Base-by-base conservation (phyloP, 1,140 invertebrate species). In the Drosophila malerkotliana region DNA sequence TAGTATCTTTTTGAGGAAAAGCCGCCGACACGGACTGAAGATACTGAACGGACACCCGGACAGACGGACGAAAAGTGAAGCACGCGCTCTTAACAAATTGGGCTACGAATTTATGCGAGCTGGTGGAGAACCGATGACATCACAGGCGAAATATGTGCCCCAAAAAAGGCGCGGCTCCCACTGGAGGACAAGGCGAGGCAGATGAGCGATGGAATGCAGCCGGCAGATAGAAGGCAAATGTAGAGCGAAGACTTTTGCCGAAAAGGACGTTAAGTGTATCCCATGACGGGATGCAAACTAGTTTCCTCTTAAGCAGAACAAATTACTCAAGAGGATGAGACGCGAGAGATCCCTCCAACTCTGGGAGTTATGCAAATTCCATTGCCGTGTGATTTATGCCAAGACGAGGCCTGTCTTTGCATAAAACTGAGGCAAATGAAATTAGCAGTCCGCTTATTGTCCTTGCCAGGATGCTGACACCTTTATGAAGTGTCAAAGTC, bases 401-500 rank as follows among this genome's bases (percentile, higher is more conserved):
- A 53, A 41, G 32, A 45, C 30, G 21, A 15, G 21, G 8, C 72
- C 75, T 85, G 82, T 62, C 53, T 62, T 41, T 67, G 82, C 82
- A 87, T 87, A 87, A 88, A 77, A 77, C 62, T 72, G 49, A 68
- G 41, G 56, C 71, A 88, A 87, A 82, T 87, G 45, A 88, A 84
- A 84, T 84, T 83, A 77, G 62, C 67, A 67, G 72, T 44, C 34
- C 39, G 44, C 49, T 39, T 61, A 44, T 60, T 67, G 58, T 84
- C 60, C 81, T 85, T 48, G 32, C 51, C 60, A 45, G 60, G 53
- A 68, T 32, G 52, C 67, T 78, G 82, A 87, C 82, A 87, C 75
- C 75, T 87, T 87, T 87, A 87, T 87, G 83, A 87, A 88, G 82
- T 87, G 83, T 88, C 83, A 82, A 76, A 88, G 78, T 84, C 81